phyloP scores from a whole-genome alignment of 2,113 vertebrate species.

The Smithornis capensis region DNA sequence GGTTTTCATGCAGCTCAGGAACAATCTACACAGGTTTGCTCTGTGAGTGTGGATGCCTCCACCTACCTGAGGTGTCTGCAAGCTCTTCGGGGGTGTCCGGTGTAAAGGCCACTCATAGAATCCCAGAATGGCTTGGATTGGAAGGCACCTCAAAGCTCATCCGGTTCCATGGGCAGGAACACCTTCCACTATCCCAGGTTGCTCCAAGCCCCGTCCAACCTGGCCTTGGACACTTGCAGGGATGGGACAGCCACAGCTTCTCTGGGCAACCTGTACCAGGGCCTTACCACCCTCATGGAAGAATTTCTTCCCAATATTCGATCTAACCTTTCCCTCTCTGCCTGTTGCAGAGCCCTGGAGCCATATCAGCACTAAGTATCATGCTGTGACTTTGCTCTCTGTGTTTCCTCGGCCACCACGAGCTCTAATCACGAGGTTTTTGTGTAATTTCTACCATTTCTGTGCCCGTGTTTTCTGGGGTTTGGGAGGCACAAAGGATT shows the following conservation, averaged over 20 bases:
- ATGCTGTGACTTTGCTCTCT: accelerated
- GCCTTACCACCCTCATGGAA: background rate
- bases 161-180: background rate
- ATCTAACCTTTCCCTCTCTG: background rate
- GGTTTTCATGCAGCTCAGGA: background rate
- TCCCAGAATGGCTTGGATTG: background rate
- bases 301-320: background rate
- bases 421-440: background rate
- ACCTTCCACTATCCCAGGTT: background rate
- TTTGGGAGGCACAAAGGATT: background rate
- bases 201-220: background rate
- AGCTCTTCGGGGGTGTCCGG: background rate
- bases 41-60: background rate
- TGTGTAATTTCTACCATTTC: background rate
- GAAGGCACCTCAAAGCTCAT: background rate
- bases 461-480: accelerated
- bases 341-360: background rate
- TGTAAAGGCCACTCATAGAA: background rate
- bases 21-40: background rate
- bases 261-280: background rate
- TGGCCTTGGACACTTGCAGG: background rate
- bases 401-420: accelerated
- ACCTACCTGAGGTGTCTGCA: background rate
- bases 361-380: accelerated
- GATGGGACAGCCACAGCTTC: background rate